Percentiles rank a stretch among this genome's conserved stretches.
Conservation (phyloP, 2,888 invertebrate species). For the Drosophila rellima region DNA sequence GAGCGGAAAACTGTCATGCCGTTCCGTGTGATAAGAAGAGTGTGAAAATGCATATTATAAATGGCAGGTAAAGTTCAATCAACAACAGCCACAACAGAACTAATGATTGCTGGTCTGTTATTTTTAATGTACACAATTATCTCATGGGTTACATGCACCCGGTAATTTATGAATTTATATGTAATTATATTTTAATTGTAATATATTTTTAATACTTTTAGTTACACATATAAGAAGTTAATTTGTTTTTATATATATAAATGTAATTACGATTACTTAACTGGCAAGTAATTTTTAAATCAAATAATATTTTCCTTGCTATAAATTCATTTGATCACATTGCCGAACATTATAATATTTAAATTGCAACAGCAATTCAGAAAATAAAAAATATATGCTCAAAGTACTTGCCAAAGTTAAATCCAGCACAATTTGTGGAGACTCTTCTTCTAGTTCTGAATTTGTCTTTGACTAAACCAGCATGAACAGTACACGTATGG, state of each 20-base stretch:
- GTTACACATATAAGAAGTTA: too few relatives aligned
- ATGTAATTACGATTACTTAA: neutral
- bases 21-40: neutral
- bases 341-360: neutral
- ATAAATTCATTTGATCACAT: neutral
- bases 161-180: too few relatives aligned
- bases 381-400: neutral
- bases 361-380: neutral
- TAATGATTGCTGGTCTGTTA: neutral
- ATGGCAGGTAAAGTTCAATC: neutral
- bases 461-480: constrained; percentile 77
- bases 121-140: neutral
- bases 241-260: too few relatives aligned
- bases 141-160: neutral
- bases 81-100: neutral
- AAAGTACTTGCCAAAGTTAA: constrained; percentile 6
- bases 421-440: constrained; percentile 11
- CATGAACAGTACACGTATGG: constrained; percentile 76
- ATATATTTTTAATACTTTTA: too few relatives aligned
- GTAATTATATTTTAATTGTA: too few relatives aligned
- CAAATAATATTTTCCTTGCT: neutral
- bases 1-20: neutral
- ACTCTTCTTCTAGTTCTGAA: constrained; percentile 29
- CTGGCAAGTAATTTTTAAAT: neutral
- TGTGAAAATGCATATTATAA: neutral